Evolutionary conservation across 1,140 invertebrate species (phyloP).

Genomic region (Ceratosolen solmsi): DNA sequence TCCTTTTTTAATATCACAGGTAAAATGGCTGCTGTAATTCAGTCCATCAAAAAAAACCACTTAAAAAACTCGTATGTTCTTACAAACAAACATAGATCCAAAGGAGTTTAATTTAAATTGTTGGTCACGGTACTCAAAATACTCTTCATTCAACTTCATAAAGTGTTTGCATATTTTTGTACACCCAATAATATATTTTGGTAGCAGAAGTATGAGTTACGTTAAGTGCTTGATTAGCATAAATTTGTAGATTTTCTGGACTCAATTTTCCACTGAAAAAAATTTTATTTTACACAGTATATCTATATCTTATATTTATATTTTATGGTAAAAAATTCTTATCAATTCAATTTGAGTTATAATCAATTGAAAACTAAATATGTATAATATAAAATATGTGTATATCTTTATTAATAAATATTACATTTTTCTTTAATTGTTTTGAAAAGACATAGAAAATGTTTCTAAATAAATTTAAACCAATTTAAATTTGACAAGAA

Average conservation of each 20-base stretch:
- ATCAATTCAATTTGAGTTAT: background rate
- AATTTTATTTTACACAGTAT: conserved; percentile 18
- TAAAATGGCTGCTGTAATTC: conserved; percentile 65
- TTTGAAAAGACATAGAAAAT: too few relatives aligned
- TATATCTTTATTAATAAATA: too few relatives aligned
- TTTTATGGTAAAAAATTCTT: background rate
- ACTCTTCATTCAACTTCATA: conserved; percentile 76
- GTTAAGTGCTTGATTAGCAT: conserved; percentile 78
- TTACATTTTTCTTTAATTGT: too few relatives aligned
- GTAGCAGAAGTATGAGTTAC: conserved; percentile 77
- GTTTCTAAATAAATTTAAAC: too few relatives aligned
- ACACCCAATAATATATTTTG: conserved; percentile 82
- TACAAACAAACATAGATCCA: conserved; percentile 64
- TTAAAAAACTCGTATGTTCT: conserved; percentile 55
- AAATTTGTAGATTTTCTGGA: conserved; percentile 81
- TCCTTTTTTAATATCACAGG: conserved; percentile 70
- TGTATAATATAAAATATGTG: too few relatives aligned
- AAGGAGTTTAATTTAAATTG: conserved; percentile 54
- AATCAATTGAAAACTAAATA: too few relatives aligned
- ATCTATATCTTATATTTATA: background rate
- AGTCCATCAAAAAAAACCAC: conserved; percentile 62
- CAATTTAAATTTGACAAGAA: too few relatives aligned
- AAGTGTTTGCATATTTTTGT: conserved; percentile 81
- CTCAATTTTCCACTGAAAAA: conserved; percentile 82
- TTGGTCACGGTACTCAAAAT: conserved; percentile 21